Base-by-base conservation (phyloP, 1,140 invertebrate genomes). In the Anoplophora glabripennis region DNA sequence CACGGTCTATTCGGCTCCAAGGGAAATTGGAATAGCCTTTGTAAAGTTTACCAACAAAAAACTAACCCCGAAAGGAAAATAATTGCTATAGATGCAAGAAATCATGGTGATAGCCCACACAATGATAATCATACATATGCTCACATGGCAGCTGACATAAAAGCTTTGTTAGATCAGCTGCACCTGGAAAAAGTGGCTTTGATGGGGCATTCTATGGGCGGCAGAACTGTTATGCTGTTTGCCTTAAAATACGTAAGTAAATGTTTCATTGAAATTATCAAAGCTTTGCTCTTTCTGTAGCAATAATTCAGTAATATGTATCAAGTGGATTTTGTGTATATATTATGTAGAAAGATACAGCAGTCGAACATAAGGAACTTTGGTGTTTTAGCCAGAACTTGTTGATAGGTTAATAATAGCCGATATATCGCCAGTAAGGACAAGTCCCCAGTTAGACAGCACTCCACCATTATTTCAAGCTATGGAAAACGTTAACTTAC, bases 181-280 rank as follows among this genome's bases (percentile, higher is more conserved):
- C 70, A 78, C 0, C 78, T 91, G 5, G 59, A 79, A 0, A 86
- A 84, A 75, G 81, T 84, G 12, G 77, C 84, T 57, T 66, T 95
- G 4, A 75, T 97, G 59, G 94, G 94, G 0, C 93, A 97, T 69
- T 93, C 92, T 57, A 94, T 96, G 89, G 94, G 94, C 12, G 94
- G 93, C 11, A 84, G 90, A 53, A 79, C 87, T 1, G 85, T 87
- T 42, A 96, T 96, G 92, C 80, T 80, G 21, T 79, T 89, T 21
- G 87, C 92, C 36, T 74, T 95, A 11, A 80, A 76, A 67, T 65
- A 65, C 48, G 63, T 65, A 10, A 53, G 63, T 60, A 28, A 28
- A 28, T 28, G 21, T 28, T n/a, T n/a, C n/a, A n/a, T n/a, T n/a
- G n/a, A n/a, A n/a, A n/a, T n/a, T n/a, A n/a, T n/a, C n/a, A n/a